Base-by-base conservation (phyloP, 2,888 invertebrate species). In the Sympetrum striolatum region DNA sequence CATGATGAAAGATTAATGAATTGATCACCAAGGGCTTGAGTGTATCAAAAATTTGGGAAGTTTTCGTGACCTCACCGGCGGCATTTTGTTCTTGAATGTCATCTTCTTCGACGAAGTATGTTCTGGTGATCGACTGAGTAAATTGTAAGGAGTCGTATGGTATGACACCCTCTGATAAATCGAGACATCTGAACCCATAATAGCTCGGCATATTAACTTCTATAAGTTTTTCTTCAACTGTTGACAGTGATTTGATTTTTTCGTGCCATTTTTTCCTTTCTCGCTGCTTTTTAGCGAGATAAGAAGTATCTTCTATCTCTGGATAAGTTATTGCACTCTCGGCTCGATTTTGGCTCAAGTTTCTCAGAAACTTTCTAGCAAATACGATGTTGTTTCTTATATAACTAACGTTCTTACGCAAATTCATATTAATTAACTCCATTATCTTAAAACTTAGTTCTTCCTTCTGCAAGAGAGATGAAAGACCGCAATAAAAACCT, bases 201-300 rank as follows among this genome's bases (percentile, higher is more conserved):
- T 96, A 98, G 90, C 95, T 95, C 0, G 97, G 97, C 96, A 98
- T 96, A 93, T 98, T 98, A 39, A 98, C 93, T 92, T 97, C 97
- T 90, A 97, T 96, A 92, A 97, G 95, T 93, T 98, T 98, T 93
- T 98, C 97, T 94, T 98, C 98, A 0, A 98, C 95, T 0, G 97
- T 97, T 91, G 96, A 95, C 18, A 97, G 92, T 0, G 94, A 93
- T 93, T 95, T 95, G 22, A 98, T 95, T 92, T 95, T 95, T 25
- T 96, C 94, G 92, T 96, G 94, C 93, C 95, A 94, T 2, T 92
- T 92, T 91, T 95, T 93, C 0, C 94, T 93, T 91, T 94, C 93
- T 80, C 96, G 94, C 92, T 94, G 93, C 91, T 94, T 94, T 91
- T 93, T 94, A 12, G 95, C 95, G 92, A 94, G 93, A 18, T 92